phyloP scores from a whole-genome alignment of 2,797 vertebrate genomes.

The Melanotaenia nigrans region DNA sequence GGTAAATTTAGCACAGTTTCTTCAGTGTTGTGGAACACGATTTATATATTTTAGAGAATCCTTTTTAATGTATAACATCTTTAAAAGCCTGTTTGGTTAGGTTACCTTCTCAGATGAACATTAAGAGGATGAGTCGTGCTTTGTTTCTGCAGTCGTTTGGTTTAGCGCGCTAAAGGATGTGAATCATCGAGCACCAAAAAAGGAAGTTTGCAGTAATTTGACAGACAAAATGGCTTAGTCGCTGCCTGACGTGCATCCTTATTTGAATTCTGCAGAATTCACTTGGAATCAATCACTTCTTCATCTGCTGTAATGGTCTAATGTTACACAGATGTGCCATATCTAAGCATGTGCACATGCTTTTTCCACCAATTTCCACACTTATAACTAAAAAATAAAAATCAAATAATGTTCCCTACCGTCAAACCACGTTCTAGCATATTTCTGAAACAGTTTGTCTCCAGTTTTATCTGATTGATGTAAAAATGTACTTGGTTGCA shows the following conservation, averaged over 20 bases:
- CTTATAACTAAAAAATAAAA: neutral
- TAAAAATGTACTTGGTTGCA: neutral
- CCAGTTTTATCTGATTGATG: neutral
- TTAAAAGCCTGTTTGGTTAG: neutral
- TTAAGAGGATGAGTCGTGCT: conserved; percentile 12
- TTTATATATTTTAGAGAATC: neutral
- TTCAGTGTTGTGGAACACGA: neutral
- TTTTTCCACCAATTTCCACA: neutral
- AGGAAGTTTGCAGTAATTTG: conserved; percentile 62
- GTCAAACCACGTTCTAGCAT: neutral
- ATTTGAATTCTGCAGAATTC: neutral
- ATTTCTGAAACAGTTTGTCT: neutral
- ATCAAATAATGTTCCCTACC: neutral
- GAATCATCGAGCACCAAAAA: conserved; percentile 59
- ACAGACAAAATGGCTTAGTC: neutral
- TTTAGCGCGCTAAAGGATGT: conserved; percentile 54
- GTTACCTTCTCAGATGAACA: neutral
- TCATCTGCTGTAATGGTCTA: neutral
- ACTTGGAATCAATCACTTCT: neutral
- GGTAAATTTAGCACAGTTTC: neutral
- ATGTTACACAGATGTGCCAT: neutral
- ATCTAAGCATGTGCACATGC: neutral
- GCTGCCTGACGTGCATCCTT: neutral
- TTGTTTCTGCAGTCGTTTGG: conserved; percentile 23
- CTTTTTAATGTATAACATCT: neutral